Conservation (phyloP, 2,888 invertebrate genomes). For the Tipula helvola region DNA sequence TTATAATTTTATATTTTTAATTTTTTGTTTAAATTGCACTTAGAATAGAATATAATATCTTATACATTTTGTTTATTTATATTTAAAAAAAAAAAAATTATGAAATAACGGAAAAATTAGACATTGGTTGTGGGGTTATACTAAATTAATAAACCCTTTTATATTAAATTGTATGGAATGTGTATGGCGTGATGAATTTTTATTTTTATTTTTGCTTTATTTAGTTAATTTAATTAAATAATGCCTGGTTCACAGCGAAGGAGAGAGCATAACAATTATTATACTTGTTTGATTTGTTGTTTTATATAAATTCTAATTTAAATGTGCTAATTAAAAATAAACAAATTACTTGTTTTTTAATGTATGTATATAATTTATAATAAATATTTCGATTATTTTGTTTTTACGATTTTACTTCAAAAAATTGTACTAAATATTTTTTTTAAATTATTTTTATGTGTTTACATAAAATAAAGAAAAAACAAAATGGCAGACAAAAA, state of each 20-base stretch:
- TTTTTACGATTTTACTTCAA: not conserved
- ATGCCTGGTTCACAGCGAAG: not conserved
- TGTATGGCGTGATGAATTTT: not conserved
- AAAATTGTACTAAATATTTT: not conserved
- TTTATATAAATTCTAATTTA: not conserved
- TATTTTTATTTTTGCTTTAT: not conserved
- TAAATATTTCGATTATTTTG: conserved; percentile 4
- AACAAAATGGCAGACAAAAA: not conserved
- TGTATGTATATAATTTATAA: not conserved
- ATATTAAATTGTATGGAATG: not conserved
- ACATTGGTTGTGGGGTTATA: not conserved
- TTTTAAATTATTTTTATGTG: not conserved
- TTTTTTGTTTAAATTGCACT: not conserved
- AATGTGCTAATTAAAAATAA: conserved; percentile 4
- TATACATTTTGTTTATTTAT: not conserved
- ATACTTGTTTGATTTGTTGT: not conserved
- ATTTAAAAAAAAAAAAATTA: not conserved
- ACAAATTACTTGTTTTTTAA: not conserved
- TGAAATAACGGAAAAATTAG: not conserved
- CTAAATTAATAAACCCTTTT: not conserved
- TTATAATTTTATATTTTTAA: not conserved
- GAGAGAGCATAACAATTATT: not conserved
- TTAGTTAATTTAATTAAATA: not conserved
- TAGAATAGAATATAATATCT: not conserved
- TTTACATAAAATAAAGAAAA: not conserved